Conservation (phyloP, 2,888 invertebrate species). For the Napeogenes sylphis region DNA sequence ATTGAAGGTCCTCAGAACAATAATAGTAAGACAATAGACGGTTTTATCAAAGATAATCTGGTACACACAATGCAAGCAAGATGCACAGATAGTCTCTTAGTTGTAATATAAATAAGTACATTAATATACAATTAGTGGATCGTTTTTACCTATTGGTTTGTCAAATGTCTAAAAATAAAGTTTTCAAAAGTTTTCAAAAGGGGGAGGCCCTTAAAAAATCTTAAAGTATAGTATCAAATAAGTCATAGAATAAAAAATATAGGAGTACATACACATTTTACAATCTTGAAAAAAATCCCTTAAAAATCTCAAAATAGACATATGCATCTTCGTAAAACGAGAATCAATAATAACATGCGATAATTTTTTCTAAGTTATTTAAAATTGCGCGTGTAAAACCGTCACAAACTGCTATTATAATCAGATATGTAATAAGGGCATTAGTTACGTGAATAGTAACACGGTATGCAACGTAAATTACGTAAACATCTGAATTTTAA, state of each 20-base stretch:
- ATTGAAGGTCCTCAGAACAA: not conserved
- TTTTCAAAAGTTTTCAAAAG: too few relatives aligned
- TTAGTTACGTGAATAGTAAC: slow-evolving; percentile 24
- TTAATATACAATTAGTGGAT: not conserved
- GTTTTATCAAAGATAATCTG: not conserved
- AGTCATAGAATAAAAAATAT: too few relatives aligned
- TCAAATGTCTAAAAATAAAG: too few relatives aligned
- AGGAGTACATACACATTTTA: too few relatives aligned
- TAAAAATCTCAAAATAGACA: too few relatives aligned
- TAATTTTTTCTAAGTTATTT: slow-evolving; percentile 17
- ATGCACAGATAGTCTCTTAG: not conserved
- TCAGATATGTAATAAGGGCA: slow-evolving; percentile 31
- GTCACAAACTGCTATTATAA: slow-evolving; percentile 27
- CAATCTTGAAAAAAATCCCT: too few relatives aligned
- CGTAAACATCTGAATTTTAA: slow-evolving; percentile 24
- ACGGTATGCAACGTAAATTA: slow-evolving; percentile 15
- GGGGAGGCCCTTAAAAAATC: too few relatives aligned
- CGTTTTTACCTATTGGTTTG: too few relatives aligned
- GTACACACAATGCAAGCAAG: not conserved
- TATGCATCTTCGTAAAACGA: not conserved
- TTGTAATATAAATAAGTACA: not conserved
- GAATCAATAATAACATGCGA: slow-evolving; percentile 6
- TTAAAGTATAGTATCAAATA: too few relatives aligned
- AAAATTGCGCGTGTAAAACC: slow-evolving; percentile 15
- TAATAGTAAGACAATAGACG: not conserved